Base-by-base conservation (phyloP, 2,113 vertebrate genomes). In the Gallinago media region DNA sequence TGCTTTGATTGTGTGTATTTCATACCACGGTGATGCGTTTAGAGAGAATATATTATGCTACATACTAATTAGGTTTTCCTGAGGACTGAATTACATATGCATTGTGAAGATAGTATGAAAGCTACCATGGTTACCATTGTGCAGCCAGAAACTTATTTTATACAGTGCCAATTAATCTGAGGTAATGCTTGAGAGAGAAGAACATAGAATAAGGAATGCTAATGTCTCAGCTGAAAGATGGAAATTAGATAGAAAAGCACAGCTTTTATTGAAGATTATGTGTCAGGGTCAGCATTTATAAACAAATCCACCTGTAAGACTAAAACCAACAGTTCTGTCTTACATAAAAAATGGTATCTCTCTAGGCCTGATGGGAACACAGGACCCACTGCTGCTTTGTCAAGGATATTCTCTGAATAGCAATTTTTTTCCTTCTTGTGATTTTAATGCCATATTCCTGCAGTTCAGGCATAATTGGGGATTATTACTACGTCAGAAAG, bases 81-180 rank as follows among this genome's bases (percentile, higher is more conserved):
- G 65, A 92, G 73, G 68, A 97, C 85, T 91, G 88, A 97, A 97
- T 97, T 98, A 89, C 56, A 63, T 86, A 97, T 97, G 95, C 88
- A 83, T 96, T 96, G 96, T 97, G 96, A 95, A 97, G 92, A 96
- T 96, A 96, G 89, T 96, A 94, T 58, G 92, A 96, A 98, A 94
- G 97, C 97, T 97, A 91, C 96, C 96, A 97, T 98, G 97, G 96
- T 98, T 98, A 98, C 97, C 89, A 94, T 87, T 96, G 76, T 97
- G 97, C 91, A 95, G 68, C 93, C 95, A 92, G 92, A 92, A 97
- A 96, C 93, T 97, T 97, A 88, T 96, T 98, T 97, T 94, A 92
- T 96, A 95, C 90, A 84, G 66, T 86, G 94, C 97, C 92, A 98
- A 97, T 98, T 98, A 97, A 96, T 97, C 96, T 96, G 88, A 95